Conservation (phyloP, 1,140 invertebrate species). For the Stegodyphus dumicola region DNA sequence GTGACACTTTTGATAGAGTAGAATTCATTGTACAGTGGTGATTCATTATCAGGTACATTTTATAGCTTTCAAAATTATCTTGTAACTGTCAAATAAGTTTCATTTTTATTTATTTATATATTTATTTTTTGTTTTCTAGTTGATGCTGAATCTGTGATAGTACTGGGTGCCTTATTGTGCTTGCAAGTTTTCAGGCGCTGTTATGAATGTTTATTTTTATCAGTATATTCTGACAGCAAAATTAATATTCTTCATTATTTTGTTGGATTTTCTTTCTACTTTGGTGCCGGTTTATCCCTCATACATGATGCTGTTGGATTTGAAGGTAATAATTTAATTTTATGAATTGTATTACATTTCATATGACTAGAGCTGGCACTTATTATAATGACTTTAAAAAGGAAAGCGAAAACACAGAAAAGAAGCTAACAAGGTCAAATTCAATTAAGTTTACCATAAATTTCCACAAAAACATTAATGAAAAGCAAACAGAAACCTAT, state of each 20-base stretch:
- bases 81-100: neutral
- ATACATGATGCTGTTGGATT: constrained; percentile 80
- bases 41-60: neutral
- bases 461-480: too few relatives aligned
- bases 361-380: too few relatives aligned
- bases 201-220: constrained; percentile 78
- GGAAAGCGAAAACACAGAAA: too few relatives aligned
- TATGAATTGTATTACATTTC: too few relatives aligned
- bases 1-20: neutral
- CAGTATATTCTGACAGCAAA: constrained; percentile 81
- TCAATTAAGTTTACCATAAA: too few relatives aligned
- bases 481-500: too few relatives aligned
- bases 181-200: constrained; percentile 79
- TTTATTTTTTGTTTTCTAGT: constrained; percentile 70
- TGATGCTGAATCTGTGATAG: constrained; percentile 71
- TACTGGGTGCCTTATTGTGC: constrained; percentile 74
- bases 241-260: constrained; percentile 84
- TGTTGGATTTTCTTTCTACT: constrained; percentile 81
- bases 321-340: constrained; percentile 62
- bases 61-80: neutral
- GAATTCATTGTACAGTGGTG: neutral
- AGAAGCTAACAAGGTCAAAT: too few relatives aligned
- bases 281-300: constrained; percentile 75
- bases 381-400: too few relatives aligned
- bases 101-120: neutral